Conservation (phyloP, 2,113 vertebrate genomes). For the Gymnobelideus leadbeateri region DNA sequence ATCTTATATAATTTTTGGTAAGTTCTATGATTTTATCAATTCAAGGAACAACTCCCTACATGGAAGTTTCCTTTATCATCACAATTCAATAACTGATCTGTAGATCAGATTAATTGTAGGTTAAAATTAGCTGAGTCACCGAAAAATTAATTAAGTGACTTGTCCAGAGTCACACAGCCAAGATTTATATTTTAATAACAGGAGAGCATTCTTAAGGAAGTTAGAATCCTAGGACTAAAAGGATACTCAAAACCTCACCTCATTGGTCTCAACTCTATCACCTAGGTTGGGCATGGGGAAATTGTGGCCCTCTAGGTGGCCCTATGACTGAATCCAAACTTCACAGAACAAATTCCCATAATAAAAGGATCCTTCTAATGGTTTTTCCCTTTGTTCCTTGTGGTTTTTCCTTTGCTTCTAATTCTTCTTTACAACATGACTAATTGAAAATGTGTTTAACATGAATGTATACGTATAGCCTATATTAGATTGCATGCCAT, state of each 20-base stretch:
- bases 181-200: not conserved
- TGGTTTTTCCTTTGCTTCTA: too few relatives aligned
- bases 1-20: not conserved
- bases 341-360: too few relatives aligned
- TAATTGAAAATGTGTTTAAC: too few relatives aligned
- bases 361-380: too few relatives aligned
- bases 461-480: too few relatives aligned
- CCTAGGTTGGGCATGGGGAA: too few relatives aligned
- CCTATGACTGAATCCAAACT: too few relatives aligned
- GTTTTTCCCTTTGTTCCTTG: too few relatives aligned
- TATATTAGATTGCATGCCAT: too few relatives aligned
- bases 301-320: too few relatives aligned
- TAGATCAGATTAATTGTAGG: not conserved
- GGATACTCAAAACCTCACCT: not conserved
- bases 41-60: not conserved
- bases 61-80: not conserved
- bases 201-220: not conserved
- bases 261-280: not conserved
- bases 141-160: not conserved
- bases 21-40: not conserved
- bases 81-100: not conserved
- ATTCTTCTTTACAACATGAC: too few relatives aligned
- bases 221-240: not conserved
- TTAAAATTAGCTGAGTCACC: not conserved
- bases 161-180: not conserved